Evolutionary conservation across 2,888 invertebrate species (phyloP), one percentile per base, ranked within the genome.

Genomic region (Synanthedon vespiformis): DNA sequence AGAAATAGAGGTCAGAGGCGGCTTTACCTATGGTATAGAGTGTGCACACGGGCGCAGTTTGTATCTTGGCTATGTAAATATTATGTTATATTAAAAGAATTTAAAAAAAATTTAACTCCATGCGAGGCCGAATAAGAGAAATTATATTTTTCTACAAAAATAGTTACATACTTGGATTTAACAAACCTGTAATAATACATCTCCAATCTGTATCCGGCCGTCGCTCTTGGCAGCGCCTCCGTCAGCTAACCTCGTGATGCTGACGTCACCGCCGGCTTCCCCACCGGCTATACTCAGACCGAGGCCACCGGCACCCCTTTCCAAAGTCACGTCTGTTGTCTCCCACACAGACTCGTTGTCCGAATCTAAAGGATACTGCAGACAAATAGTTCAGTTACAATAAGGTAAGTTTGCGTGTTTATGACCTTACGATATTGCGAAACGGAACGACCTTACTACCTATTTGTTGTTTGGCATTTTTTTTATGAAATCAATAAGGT

Each of bases 241-340:
- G 6, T 94, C 91, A 71, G 98, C 98, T 70, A 98, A 90, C 85
- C 98, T 96, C 55, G 98, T 98, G 83, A 99, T 96, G 89, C 96
- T 98, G 84, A 99, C 97, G 77, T 96, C 94, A 61, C 96, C 94
- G 61, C 96, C 97, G 61, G 94, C 95, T 84, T 98, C 98, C 47
- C 98, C 99, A 53, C 99, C 99, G 60, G 99, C 98, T 89, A 99
- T 99, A 74, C 97, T 98, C 81, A 99, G 96, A 8, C 98, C 98
- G 60, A 99, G 91, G 5, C 99, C 99, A 51, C 95, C 93, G 52
- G 92, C 91, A 50, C 92, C 92, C 62, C 98, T 90, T 82, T 97
- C 97, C 80, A 98, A 86, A 55, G 92, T 91, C 70, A 98, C 96
- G 79, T 97, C 96, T 80, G 95, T 94, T 77, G 94, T 95, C 77